Percentiles rank a stretch among this genome's conserved stretches.
These are phyloP conservation scores for Tetheella fluctuosa DNA, from an alignment of 2,888 invertebrate species.

Conservation along the genomic window DNA sequence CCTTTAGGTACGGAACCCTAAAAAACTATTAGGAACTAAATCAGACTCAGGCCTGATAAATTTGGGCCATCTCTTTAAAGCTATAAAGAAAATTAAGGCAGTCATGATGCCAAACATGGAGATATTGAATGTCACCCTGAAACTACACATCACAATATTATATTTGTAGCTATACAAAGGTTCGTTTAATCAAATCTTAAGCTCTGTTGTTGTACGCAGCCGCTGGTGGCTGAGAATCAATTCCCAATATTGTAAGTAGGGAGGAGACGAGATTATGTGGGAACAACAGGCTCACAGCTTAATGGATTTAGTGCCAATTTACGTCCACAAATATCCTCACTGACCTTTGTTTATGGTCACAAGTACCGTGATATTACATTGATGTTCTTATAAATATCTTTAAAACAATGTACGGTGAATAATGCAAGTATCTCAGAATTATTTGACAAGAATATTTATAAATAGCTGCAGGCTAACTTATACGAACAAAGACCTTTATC, in stretches of 20 bases:
- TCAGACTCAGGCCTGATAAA: no score
- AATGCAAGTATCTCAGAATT: no score
- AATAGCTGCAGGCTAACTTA: no score
- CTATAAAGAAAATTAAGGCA: background rate
- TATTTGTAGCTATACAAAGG: conserved; percentile 28
- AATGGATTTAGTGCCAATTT: conserved; percentile 59
- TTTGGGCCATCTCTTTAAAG: no score
- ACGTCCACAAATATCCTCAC: conserved; percentile 41
- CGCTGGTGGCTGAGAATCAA: conserved; percentile 27
- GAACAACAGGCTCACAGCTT: conserved; percentile 47
- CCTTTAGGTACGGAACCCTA: no score
- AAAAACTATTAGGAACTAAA: no score
- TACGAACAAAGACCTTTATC: no score
- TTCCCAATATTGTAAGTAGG: conserved; percentile 33
- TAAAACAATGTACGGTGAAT: background rate
- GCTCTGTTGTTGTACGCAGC: conserved; percentile 15
- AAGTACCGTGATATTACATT: background rate
- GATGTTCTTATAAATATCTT: background rate
- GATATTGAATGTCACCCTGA: background rate
- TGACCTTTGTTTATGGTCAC: conserved; percentile 34
- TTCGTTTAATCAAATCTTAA: conserved; percentile 34
- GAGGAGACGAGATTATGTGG: conserved; percentile 50
- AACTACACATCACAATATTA: background rate
- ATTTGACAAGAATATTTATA: no score
- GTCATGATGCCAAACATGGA: background rate